Base-by-base conservation (phyloP, 2,113 vertebrate genomes). In the Austrofundulus limnaeus region DNA sequence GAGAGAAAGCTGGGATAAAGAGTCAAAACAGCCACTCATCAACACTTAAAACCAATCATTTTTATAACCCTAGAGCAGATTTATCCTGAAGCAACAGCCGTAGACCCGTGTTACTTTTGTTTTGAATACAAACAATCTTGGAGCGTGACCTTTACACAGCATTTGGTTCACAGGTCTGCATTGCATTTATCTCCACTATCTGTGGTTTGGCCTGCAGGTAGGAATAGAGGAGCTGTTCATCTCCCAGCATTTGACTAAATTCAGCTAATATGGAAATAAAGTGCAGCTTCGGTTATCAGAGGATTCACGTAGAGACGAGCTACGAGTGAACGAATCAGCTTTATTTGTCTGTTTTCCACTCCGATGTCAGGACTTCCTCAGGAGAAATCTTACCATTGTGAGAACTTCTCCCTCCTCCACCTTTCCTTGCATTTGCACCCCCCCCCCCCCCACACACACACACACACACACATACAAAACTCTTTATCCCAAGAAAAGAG, bases 311-410 rank as follows among this genome's bases (percentile, higher is more conserved):
- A 17, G 51, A 55, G 6, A 37, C 15, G 51, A 23, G 16, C 2
- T n/a, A 38, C 21, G 20, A 10, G 24, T 49, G 10, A 46, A 42
- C 23, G 25, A 7, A 63, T 34, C 0, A 48, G 47, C 5, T 14
- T 14, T 4, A 28, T 23, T 23, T 28, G 23, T 19, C 21, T 53
- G 3, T 19, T 48, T 20, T 15, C 66, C 56, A 55, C 41, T 38
- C 15, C 25, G 31, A 47, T 69, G 65, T 74, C 23, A 50, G 15
- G 59, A 76, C 41, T 81, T 73, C 78, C 64, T 77, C 67, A 11
- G 65, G 47, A 69, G 87, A 89, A 90, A 90, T 85, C 20, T 70
- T 90, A 91, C 86, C 90, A 75, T 83, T 83, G 90, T 91, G 90
- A 91, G 90, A 91, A 86, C 85, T 43, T n/a, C 17, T 37, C 17